These are phyloP conservation scores for Thereva nobilitata DNA, from an alignment of 2,888 invertebrate genomes.

Conservation along the genomic window DNA sequence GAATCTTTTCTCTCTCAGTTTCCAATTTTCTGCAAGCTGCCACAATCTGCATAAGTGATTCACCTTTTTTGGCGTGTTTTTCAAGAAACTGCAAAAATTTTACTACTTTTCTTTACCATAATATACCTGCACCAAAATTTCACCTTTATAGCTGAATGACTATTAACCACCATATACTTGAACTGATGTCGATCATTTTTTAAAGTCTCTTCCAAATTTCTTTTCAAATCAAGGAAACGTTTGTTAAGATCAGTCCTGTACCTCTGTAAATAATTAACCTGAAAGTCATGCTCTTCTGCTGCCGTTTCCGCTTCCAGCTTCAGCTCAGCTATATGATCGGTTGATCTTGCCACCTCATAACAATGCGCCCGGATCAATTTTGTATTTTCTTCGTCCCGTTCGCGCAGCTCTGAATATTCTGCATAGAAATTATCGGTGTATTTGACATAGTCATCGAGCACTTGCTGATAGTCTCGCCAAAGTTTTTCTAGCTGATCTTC, in stretches of 20 bases:
- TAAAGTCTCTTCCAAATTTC: conserved; percentile 61
- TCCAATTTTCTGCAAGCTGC: conserved; percentile 71
- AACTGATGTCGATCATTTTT: conserved; percentile 62
- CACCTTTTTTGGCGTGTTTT: conserved; percentile 62
- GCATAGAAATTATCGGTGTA: conserved; percentile 58
- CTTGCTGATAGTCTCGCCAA: conserved; percentile 57
- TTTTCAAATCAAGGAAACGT: conserved; percentile 62
- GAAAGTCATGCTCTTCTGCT: conserved; percentile 58
- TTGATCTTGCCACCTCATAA: conserved; percentile 53
- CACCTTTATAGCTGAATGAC: conserved; percentile 59
- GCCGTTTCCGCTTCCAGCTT: conserved; percentile 61
- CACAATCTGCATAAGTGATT: conserved; percentile 65
- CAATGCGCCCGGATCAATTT: conserved; percentile 53
- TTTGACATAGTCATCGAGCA: conserved; percentile 55
- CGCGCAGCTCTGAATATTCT: conserved; percentile 58
- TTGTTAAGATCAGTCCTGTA: conserved; percentile 60
- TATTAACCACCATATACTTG: conserved; percentile 65
- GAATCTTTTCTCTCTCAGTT: conserved; percentile 63
- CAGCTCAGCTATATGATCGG: conserved; percentile 52
- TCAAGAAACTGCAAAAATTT: conserved; percentile 59
- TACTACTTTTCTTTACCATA: neutral
- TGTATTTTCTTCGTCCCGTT: conserved; percentile 57
- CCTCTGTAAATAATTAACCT: conserved; percentile 58
- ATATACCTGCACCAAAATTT: neutral
- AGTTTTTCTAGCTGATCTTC: conserved; percentile 60